Base-by-base conservation (phyloP, 2,888 invertebrate species). In the Torymus texanus region DNA sequence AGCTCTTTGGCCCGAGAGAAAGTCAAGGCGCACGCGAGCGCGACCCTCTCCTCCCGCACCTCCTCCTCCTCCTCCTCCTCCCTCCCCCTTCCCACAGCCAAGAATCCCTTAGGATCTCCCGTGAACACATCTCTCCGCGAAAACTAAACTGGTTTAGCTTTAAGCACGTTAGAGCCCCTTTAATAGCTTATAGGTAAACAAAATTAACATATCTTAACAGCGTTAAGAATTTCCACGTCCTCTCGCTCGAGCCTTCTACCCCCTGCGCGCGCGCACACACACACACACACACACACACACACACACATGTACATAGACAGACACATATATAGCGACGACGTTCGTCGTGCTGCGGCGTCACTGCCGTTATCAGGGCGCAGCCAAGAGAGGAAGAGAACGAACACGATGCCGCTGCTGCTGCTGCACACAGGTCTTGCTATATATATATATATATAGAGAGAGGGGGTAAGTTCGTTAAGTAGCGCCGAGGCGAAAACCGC, bases 101-200 rank as follows among this genome's bases (percentile, higher is more conserved):
- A 68, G 81, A 85, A 87, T 88, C 86, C 86, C 86, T 82, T 82
- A 85, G 86, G 86, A 87, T 87, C 84, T 82, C 77, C 84, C 85
- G 84, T 85, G 88, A 87, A 88, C 88, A 87, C 87, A 88, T 87
- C 87, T 86, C 78, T 82, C 82, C 86, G 85, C 86, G 88, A 89
- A 90, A 89, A 89, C 89, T 89, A 90, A 90, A 90, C 89, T 89
- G 89, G 87, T 88, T 90, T 90, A 89, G 88, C 89, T 88, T 86
- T 89, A 89, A 90, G 89, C 88, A 88, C 86, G 89, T 89, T 89
- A 89, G 87, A 87, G 86, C 86, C 86, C 88, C 90, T 89, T 89
- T 90, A 90, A 89, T 89, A 90, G 90, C 90, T 90, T 89, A 90
- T 90, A 89, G 89, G 90, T 90, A 90, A 90, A 90, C 89, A 90